Conservation (phyloP, 2,797 vertebrate genomes). For the Brachyrhaphis roseni region DNA sequence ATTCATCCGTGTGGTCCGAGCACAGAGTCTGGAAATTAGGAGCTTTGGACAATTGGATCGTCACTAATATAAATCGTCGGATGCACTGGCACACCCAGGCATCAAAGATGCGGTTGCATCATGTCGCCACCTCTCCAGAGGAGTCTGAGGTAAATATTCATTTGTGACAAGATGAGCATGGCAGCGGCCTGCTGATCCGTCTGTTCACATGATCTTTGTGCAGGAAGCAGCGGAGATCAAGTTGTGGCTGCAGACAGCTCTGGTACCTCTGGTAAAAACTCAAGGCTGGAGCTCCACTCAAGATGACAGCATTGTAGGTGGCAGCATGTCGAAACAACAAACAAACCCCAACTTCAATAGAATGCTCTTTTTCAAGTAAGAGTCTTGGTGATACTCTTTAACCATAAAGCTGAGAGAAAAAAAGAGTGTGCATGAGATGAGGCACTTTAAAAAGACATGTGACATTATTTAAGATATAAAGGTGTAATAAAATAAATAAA, state of each 20-base stretch:
- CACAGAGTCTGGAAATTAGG: constrained; percentile 71
- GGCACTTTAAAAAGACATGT: not conserved
- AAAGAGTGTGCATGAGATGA: not conserved
- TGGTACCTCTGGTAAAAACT: constrained; percentile 12
- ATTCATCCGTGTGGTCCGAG: constrained; percentile 55
- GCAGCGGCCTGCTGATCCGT: constrained; percentile 43
- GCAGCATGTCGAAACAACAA: not conserved
- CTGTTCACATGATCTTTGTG: constrained; percentile 19
- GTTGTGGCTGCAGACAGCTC: constrained; percentile 2
- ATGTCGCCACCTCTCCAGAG: constrained; percentile 37
- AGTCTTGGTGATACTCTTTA: not conserved
- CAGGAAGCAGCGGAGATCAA: constrained; percentile 37
- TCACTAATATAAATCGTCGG: constrained; percentile 68
- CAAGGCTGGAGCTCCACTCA: constrained; percentile 2
- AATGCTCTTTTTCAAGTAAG: not conserved
- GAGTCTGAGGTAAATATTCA: constrained; percentile 39
- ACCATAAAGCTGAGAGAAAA: not conserved
- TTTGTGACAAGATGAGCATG: constrained; percentile 51
- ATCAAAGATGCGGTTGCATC: constrained; percentile 24
- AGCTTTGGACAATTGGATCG: constrained; percentile 44
- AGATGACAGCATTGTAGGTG: not conserved
- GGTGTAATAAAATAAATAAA: not conserved
- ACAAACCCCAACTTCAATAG: not conserved
- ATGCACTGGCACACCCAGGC: constrained; percentile 67
- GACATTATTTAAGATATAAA: not conserved